phyloP scores from a whole-genome alignment of 2,797 vertebrate genomes.

The Microcaecilia unicolor region DNA sequence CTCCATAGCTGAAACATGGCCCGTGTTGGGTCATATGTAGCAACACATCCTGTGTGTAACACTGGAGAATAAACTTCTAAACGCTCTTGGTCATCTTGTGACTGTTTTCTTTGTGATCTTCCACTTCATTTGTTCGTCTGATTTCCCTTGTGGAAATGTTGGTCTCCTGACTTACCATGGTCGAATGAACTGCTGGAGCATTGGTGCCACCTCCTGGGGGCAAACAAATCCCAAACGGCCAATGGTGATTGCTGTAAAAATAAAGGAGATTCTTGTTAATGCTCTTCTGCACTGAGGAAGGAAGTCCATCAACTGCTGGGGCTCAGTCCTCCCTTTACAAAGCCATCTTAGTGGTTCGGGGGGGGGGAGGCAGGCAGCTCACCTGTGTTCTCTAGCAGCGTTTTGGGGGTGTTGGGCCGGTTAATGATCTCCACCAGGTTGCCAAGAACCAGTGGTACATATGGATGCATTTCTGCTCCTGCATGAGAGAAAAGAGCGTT shows the following conservation, averaged over 20 bases:
- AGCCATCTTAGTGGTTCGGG: not conserved
- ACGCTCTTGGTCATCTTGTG: not conserved
- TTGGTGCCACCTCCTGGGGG: conserved; percentile 85
- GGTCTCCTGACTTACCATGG: conserved; percentile 83
- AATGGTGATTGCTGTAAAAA: conserved; percentile 78
- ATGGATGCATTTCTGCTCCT: conserved; percentile 93
- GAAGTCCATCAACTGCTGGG: conserved; percentile 9
- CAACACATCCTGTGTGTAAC: no score
- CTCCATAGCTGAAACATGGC: no score
- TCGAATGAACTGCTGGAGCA: conserved; percentile 87
- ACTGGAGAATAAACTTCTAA: no score
- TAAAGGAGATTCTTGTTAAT: conserved; percentile 33
- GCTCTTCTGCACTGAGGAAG: not conserved
- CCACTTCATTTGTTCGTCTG: not conserved
- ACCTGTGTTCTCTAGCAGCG: conserved; percentile 88
- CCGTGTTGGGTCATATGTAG: no score
- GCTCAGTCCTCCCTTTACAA: no score
- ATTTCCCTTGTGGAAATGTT: no score
- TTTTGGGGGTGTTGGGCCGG: conserved; percentile 88
- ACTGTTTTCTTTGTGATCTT: not conserved
- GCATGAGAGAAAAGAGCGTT: not conserved
- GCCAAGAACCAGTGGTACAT: conserved; percentile 81
- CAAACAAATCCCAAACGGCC: conserved; percentile 86
- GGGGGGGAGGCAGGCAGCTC: not conserved
- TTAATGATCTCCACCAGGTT: conserved; percentile 92